Evolutionary conservation across 2,113 vertebrate genomes (phyloP).

Genomic region (Taxidea taxus): DNA sequence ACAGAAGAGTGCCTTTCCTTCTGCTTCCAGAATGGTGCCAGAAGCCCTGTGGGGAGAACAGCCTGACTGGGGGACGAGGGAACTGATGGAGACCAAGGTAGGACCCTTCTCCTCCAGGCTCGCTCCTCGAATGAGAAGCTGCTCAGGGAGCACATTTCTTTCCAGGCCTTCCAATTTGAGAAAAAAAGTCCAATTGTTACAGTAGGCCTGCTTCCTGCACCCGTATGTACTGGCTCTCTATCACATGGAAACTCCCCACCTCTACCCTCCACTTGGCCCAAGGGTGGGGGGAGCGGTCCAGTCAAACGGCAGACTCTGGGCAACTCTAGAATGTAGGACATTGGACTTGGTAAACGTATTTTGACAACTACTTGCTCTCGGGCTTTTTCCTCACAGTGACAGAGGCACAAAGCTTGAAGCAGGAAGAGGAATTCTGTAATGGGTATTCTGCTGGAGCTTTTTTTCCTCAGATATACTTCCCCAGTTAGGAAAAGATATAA

Average conservation of each 20-base stretch:
- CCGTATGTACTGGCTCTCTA: neutral
- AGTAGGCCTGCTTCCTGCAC: neutral
- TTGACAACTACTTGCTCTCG: neutral
- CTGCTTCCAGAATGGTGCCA: accelerated
- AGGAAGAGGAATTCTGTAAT: neutral
- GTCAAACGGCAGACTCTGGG: neutral
- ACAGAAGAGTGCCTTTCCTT: neutral
- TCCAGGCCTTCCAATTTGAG: neutral
- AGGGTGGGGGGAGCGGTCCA: neutral
- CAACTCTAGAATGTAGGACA: neutral
- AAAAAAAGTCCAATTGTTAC: neutral
- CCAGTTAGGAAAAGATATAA: neutral
- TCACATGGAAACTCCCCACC: neutral
- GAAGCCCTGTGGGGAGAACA: neutral
- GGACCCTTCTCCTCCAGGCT: neutral
- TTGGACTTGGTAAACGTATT: neutral
- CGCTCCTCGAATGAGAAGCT: neutral
- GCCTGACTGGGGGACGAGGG: neutral
- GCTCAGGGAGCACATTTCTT: neutral
- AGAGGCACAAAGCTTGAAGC: neutral
- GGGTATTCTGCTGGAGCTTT: neutral
- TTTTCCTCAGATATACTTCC: neutral
- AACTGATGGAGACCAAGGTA: too few species aligned
- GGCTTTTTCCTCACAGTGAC: neutral
- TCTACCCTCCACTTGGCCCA: neutral